phyloP scores from a whole-genome alignment of 2,113 vertebrate species.

The Cyprinodon variegatus region DNA sequence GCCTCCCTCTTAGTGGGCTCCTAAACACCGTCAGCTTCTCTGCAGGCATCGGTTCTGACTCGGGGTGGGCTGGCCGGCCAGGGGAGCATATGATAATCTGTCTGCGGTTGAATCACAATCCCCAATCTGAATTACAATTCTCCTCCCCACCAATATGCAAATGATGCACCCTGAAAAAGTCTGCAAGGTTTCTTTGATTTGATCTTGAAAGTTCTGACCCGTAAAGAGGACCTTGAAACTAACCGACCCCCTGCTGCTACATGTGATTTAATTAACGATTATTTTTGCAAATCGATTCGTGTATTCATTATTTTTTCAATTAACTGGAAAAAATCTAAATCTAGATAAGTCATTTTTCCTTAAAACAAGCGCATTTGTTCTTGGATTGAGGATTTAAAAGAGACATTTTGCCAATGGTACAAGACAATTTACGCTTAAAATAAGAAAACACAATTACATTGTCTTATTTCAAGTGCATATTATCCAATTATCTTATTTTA shows the following conservation, averaged over 20 bases:
- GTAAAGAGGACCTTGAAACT: neutral
- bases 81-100: neutral
- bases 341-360: too few relatives aligned
- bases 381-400: too few relatives aligned
- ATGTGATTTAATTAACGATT: too few relatives aligned
- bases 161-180: neutral
- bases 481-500: too few relatives aligned
- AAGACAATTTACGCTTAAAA: too few relatives aligned
- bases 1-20: slow-evolving; percentile 16
- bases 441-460: too few relatives aligned
- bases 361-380: too few relatives aligned
- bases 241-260: neutral
- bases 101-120: neutral
- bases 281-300: too few relatives aligned
- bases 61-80: neutral
- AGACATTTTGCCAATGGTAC: too few relatives aligned
- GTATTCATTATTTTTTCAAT: too few relatives aligned
- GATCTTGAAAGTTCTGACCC: neutral
- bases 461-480: too few relatives aligned
- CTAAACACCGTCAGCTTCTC: slow-evolving; percentile 39
- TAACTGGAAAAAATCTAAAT: too few relatives aligned
- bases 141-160: neutral
- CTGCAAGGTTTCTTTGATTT: neutral
- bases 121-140: neutral
- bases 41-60: slow-evolving; percentile 32